Base-by-base conservation (phyloP, 1,140 invertebrate species). In the Anthonomus grandis region DNA sequence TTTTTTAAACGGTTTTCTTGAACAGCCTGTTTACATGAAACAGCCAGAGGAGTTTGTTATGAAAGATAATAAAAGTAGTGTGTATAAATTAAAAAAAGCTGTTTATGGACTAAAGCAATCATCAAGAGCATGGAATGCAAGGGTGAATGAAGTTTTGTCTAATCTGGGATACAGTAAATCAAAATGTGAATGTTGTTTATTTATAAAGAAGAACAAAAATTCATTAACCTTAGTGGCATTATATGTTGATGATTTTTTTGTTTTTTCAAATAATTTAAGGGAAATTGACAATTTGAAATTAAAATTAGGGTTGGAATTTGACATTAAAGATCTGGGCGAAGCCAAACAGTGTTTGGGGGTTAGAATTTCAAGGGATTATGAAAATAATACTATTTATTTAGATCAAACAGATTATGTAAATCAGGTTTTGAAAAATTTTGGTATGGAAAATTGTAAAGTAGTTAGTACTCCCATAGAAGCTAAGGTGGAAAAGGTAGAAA, bases 21-120 rank as follows among this genome's bases (percentile, higher is more conserved):
- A 66, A 18, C 57, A 68, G 57, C 21, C 46, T 10, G 57, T 66
- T 21, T 68, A 63, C 55, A 65, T 66, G 64, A 39, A 67, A 74
- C 62, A 63, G 55, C 60, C 69, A 25, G 53, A 64, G 38, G 60
- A 45, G 54, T 59, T 59, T 44, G 18, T 41, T 10, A 44, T 47
- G 27, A 60, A 64, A 51, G 59, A 66, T 27, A 54, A 19, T 73
- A 67, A 56, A 49, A 46, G 27, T 57, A 75, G 34, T 65, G 65
- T 41, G 62, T 44, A 53, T 59, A 62, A 1, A 62, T 74, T 39
- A 72, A 74, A 71, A 69, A 37, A 62, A 70, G 50, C 52, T 9
- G 47, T 75, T 13, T 74, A 76, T 64, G 74, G 72, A 1, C 48
- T 75, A 4, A 74, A 76, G 47, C 72, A 74, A 46, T 65, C 66